These are phyloP conservation scores for Aphaenogaster rudis DNA, from an alignment of 1,140 invertebrate species.

Conservation along the genomic window DNA sequence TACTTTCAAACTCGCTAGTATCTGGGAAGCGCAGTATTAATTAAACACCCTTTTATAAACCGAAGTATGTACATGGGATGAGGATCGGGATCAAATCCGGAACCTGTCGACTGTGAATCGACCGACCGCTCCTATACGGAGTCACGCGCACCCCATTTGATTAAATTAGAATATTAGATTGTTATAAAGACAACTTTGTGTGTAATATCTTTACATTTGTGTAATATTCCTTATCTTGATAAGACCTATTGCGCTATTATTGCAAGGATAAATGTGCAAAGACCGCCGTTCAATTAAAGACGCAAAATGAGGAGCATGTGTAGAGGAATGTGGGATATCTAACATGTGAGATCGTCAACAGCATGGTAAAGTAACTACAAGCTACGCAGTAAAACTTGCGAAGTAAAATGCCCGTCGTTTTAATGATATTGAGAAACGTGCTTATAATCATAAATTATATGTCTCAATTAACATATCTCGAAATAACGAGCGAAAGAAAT, in stretches of 20 bases:
- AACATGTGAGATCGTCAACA: background rate
- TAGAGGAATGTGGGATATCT: slow-evolving; percentile 40
- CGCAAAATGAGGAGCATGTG: slow-evolving; percentile 49
- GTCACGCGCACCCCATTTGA: background rate
- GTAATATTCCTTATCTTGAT: background rate
- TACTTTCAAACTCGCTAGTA: background rate
- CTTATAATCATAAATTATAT: background rate
- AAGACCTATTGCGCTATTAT: background rate
- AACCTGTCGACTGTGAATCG: background rate
- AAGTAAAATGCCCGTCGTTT: slow-evolving; percentile 35
- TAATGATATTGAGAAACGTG: background rate
- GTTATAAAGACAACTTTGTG: background rate
- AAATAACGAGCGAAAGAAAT: background rate
- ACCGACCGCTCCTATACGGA: background rate
- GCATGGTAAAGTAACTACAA: slow-evolving; percentile 65
- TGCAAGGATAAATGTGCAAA: slow-evolving; percentile 5
- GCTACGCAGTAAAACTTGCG: background rate
- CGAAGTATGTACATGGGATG: background rate
- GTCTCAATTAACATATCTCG: slow-evolving; percentile 6
- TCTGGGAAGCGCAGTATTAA: background rate
- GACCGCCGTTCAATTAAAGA: slow-evolving; percentile 29
- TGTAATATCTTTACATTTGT: background rate
- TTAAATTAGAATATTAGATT: background rate
- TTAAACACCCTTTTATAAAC: background rate
- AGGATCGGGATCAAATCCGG: background rate